Evolutionary conservation across 2,888 invertebrate species (phyloP), one percentile per base, ranked within the genome.

Genomic region (Sarcophaga caerulescens): DNA sequence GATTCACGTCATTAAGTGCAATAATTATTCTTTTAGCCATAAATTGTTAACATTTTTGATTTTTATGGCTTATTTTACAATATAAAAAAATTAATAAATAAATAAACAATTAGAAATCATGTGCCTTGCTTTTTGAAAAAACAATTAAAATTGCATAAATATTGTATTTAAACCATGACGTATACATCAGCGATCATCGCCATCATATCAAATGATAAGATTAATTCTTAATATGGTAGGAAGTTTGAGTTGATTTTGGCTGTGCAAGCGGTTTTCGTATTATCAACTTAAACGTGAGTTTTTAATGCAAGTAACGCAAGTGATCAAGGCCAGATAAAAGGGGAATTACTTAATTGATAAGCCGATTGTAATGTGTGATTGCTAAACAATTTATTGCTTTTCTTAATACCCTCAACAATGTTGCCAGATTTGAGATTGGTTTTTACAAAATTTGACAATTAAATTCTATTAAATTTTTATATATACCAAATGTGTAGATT

Each of bases 271-370:
- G 14, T 12, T 52, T 52, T 52, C 5, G 5, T 52, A 14, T 69
- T 77, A 77, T 69, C 69, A 78, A 62, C 70, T 25, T 4, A 52
- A 69, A 78, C 78, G 78, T 78, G 78, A 69, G 62, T 78, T 69
- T 25, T 69, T 69, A 78, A 78, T 70, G 47, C 35, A n/a, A 25
- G 25, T 62, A 52, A 70, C 25, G 4, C 45, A 52, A 35, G 47
- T 52, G 12, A 69, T 69, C 69, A 78, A 69, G 69, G 78, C 47
- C 62, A 52, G 11, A 19, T 69, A 62, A 78, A 14, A 12, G 17
- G 52, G 17, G 52, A 52, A 52, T 52, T 52, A 52, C 17, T 52
- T 52, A 52, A 52, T 52, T 52, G 12, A 12, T 52, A 52, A 12
- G 17, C 52, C 1, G 52, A 52, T 52, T 52, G 4, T 17, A 52